These are phyloP conservation scores for Eupithecia vulgata DNA, from an alignment of 2,888 invertebrate species.

Conservation along the genomic window DNA sequence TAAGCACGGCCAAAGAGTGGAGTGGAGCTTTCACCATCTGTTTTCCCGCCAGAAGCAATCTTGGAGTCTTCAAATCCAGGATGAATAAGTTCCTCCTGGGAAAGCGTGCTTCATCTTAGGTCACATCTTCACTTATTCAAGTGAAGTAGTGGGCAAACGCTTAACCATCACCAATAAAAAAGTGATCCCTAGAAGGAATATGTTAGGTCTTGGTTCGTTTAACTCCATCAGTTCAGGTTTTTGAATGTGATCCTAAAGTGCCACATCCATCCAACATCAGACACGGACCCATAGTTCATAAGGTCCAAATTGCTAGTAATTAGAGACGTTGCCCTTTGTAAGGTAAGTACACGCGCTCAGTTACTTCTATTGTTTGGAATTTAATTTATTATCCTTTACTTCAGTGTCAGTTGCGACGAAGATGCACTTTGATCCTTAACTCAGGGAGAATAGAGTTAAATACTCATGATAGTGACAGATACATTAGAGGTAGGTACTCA, in stretches of 20 bases:
- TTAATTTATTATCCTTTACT: conserved; percentile 19
- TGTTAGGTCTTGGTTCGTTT: too few species aligned
- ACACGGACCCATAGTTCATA: conserved; percentile 12
- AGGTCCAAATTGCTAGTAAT: conserved; percentile 38
- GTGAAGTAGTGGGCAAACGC: too few species aligned
- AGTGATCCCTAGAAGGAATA: too few species aligned
- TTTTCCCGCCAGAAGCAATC: too few species aligned
- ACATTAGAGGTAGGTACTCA: neutral
- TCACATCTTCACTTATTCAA: too few species aligned
- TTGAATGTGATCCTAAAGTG: neutral
- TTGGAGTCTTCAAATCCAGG: too few species aligned
- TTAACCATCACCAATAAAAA: too few species aligned
- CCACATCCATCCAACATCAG: neutral
- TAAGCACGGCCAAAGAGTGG: too few species aligned
- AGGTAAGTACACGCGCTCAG: conserved; percentile 18
- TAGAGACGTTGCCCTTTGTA: conserved; percentile 39
- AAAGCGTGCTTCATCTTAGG: too few species aligned
- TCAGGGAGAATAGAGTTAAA: neutral
- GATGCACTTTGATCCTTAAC: conserved; percentile 6
- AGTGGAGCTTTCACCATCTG: too few species aligned
- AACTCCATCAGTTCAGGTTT: too few species aligned
- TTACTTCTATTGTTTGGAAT: conserved; percentile 25
- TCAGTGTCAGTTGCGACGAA: neutral
- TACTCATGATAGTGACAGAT: neutral
- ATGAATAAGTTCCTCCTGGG: too few species aligned